Conservation (phyloP, 53 echinoderm and acorn worm species). For the Henricia sp. region DNA sequence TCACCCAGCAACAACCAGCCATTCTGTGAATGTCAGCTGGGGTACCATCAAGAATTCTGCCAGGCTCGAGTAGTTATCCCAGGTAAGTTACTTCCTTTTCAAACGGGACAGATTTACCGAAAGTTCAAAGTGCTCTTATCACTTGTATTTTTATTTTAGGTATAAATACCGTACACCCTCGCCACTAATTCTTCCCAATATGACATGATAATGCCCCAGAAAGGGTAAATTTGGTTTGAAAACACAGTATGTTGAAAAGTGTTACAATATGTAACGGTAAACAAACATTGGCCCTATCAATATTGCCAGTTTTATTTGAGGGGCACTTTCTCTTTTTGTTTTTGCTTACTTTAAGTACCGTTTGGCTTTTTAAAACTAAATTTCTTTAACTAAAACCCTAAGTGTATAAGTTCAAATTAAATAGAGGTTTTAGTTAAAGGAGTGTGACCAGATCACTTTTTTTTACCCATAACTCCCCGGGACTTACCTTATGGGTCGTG, state of each 20-base stretch:
- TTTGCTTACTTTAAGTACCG: too few species aligned
- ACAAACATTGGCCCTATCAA: too few species aligned
- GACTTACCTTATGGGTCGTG: too few species aligned
- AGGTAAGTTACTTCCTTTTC: conserved; percentile 36
- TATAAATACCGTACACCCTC: too few species aligned
- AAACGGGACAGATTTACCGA: background rate
- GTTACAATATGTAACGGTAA: background rate
- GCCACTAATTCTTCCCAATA: background rate
- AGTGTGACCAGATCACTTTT: too few species aligned
- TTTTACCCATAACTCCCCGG: too few species aligned
- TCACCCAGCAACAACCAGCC: conserved; percentile 6
- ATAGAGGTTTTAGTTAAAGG: too few species aligned
- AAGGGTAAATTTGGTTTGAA: background rate
- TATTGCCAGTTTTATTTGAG: too few species aligned
- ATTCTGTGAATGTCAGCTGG: conserved; percentile 49
- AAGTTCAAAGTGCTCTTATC: background rate
- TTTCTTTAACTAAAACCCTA: too few species aligned
- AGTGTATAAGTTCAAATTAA: too few species aligned
- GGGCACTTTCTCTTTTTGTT: too few species aligned
- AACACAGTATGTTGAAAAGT: background rate
- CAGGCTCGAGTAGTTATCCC: background rate
- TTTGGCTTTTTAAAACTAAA: too few species aligned
- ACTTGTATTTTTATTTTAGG: background rate
- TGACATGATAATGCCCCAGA: background rate
- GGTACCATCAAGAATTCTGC: conserved; percentile 38